Base-by-base conservation (phyloP, 2,113 vertebrate genomes). In the Strix uralensis region DNA sequence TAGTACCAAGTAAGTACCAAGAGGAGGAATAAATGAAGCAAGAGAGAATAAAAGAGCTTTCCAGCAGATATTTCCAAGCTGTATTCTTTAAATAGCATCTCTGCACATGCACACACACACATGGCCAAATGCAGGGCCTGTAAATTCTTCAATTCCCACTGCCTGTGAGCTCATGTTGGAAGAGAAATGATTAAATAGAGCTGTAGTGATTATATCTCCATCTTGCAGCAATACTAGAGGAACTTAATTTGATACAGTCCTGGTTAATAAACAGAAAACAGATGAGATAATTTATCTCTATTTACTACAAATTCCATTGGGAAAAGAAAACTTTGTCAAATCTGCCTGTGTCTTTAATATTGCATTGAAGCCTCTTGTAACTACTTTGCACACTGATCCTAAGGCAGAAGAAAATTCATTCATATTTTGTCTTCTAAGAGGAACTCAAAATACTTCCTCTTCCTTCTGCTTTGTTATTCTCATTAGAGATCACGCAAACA, bases 251-350 rank as follows among this genome's bases (percentile, higher is more conserved):
- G 72, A 95, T 88, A 95, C 63, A 91, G 80, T 63, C 83, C 81
- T 87, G 70, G 80, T 58, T 95, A 92, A 96, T 94, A 94, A 95
- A 88, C 75, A 86, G 83, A 72, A 82, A 67, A 65, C 34, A 92
- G 61, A 88, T 59, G 66, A 95, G 62, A 88, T 32, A 58, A 88
- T 69, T 91, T 86, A 79, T 92, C 70, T 94, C 67, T 80, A 75
- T 95, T 95, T 90, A 73, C 83, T 88, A 83, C 23, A 52, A 38
- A 88, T 52, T 92, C 80, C 75, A 69, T 7, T 3, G 67, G 71
- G 93, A 34, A 81, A 65, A 83, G 36, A 81, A 80, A 92, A 46
- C 46, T 65, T 81, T 77, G 77, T 91, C 87, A 94, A 78, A 49
- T 62, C 92, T 71, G 71, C 34, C 86, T 73, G 52, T 72, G 47